A percentile compares a stretch with the other conserved stretches of the same genome.
Conservation (phyloP, 2,113 vertebrate genomes). For the Chaetodon trifascialis region DNA sequence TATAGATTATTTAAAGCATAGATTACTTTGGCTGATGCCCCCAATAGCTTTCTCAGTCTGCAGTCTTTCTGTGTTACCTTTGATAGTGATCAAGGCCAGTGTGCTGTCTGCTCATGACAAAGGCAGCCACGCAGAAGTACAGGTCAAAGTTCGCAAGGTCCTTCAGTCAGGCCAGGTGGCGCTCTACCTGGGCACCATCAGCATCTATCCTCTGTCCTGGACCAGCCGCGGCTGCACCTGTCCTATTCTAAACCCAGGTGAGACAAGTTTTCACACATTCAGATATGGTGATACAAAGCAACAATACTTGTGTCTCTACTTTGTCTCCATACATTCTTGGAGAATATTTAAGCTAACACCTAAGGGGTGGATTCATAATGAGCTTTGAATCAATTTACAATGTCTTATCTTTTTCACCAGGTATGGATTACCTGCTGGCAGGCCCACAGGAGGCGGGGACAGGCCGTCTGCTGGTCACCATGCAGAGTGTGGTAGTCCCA, state of each 20-base stretch:
- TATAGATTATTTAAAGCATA: background rate
- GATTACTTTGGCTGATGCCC: background rate
- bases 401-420: conserved; percentile 64
- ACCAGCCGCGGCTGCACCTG: conserved; percentile 92
- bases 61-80: background rate
- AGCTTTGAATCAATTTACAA: background rate
- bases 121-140: conserved; percentile 91
- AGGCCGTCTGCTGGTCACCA: conserved; percentile 88
- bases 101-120: conserved; percentile 93
- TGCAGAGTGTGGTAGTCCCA: conserved; percentile 89
- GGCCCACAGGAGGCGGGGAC: conserved; percentile 87
- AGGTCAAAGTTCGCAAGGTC: conserved; percentile 90
- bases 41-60: background rate
- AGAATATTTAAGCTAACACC: background rate
- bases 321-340: background rate
- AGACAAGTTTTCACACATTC: background rate
- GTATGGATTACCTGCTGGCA: conserved; percentile 89
- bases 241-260: conserved; percentile 92
- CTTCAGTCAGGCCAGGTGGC: conserved; percentile 84
- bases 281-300: too few species aligned
- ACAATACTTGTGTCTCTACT: too few species aligned
- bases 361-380: background rate
- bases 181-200: conserved; percentile 84
- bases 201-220: conserved; percentile 91
- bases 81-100: conserved; percentile 89